Evolutionary conservation across 2,888 invertebrate genomes (phyloP).

Genomic region (Nephrotoma appendiculata): DNA sequence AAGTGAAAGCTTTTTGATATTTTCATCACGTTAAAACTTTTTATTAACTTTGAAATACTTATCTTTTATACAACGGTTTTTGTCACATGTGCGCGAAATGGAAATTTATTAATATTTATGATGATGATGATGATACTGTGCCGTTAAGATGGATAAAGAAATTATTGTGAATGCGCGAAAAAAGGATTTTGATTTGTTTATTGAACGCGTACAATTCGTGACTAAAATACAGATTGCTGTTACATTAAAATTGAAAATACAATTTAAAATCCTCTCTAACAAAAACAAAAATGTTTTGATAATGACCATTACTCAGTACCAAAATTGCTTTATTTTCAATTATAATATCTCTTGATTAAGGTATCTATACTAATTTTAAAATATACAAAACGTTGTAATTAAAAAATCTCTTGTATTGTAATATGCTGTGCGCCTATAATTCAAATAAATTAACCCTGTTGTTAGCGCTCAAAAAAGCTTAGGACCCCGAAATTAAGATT

Average conservation of each 20-base stretch:
- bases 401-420: not conserved
- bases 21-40: not conserved
- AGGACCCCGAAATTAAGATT: not conserved
- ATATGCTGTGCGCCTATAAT: not conserved
- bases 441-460: not conserved
- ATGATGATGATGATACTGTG: not conserved
- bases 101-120: not conserved
- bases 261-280: not conserved
- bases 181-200: not conserved
- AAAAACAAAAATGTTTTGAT: not conserved
- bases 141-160: not conserved
- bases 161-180: not conserved
- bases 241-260: not conserved
- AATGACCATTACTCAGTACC: not conserved
- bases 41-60: not conserved
- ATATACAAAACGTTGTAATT: not conserved
- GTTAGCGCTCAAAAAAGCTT: not conserved
- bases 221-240: not conserved
- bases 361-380: not conserved
- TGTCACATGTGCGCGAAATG: not conserved
- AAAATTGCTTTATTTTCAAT: not conserved
- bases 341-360: not conserved
- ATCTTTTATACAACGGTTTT: not conserved
- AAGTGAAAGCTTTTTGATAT: not conserved
- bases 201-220: not conserved